Conservation (phyloP, 2,113 vertebrate species). For the Mungos mungo region DNA sequence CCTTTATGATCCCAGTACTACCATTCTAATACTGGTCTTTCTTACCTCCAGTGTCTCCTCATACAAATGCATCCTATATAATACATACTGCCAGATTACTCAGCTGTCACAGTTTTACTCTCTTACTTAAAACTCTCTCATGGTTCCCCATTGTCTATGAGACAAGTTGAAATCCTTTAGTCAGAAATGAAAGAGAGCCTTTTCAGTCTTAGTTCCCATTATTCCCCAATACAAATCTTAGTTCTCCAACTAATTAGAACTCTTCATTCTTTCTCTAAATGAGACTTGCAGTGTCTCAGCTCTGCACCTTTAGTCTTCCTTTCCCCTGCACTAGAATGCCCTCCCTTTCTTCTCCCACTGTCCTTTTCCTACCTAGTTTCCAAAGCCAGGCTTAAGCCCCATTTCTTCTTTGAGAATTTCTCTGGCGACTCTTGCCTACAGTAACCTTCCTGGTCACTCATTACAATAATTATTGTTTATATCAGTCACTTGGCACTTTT, state of each 20-base stretch:
- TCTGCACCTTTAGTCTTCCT: constrained; percentile 5
- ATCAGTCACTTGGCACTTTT: constrained; percentile 40
- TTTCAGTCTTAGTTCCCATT: constrained; percentile 36
- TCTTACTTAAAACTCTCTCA: neutral
- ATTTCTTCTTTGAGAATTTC: constrained; percentile 17
- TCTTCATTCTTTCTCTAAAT: neutral
- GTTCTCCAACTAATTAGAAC: neutral
- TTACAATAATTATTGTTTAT: neutral
- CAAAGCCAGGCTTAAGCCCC: neutral
- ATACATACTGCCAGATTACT: neutral
- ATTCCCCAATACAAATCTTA: neutral
- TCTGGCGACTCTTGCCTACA: neutral
- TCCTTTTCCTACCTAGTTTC: constrained; percentile 10
- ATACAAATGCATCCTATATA: neutral
- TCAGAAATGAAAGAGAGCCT: constrained; percentile 30
- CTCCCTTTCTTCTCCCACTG: neutral
- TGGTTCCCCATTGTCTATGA: neutral
- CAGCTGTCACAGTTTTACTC: neutral
- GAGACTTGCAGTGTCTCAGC: neutral
- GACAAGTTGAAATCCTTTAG: constrained; percentile 36
- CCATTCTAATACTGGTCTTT: neutral
- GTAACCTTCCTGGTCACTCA: neutral
- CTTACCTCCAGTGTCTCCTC: neutral
- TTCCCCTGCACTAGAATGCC: neutral
- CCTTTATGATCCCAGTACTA: constrained; percentile 11